These are phyloP conservation scores for Zeus faber DNA, from an alignment of 2,113 vertebrate species.

Conservation along the genomic window DNA sequence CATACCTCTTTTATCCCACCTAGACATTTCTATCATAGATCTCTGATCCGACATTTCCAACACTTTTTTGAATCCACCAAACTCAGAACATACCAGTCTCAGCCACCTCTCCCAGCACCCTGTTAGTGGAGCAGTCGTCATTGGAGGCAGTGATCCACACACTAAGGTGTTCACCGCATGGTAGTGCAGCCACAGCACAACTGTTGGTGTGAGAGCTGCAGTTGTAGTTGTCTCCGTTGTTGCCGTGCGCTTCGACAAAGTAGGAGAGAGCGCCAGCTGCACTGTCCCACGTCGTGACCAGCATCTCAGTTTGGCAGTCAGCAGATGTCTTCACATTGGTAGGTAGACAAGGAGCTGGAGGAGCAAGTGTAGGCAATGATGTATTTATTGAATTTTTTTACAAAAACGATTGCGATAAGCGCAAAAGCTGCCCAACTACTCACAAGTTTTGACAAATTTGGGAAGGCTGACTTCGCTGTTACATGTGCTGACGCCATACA, in stretches of 20 bases:
- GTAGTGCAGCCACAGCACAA: conserved; percentile 55
- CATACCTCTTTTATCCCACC: no score
- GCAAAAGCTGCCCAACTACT: conserved; percentile 27
- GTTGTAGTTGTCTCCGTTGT: conserved; percentile 62
- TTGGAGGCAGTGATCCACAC: conserved; percentile 68
- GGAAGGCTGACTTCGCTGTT: conserved; percentile 49
- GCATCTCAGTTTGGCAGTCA: conserved; percentile 44
- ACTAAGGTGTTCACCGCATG: conserved; percentile 72
- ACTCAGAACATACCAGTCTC: conserved; percentile 61
- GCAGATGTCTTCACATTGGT: conserved; percentile 50
- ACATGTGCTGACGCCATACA: conserved; percentile 60
- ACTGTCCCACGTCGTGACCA: conserved; percentile 65
- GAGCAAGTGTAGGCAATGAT: background rate
- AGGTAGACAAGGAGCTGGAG: conserved; percentile 74
- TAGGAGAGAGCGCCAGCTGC: conserved; percentile 68
- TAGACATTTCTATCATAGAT: no score
- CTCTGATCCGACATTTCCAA: no score
- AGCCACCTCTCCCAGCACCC: conserved; percentile 51
- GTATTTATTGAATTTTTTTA: background rate
- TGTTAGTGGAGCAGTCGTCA: conserved; percentile 56
- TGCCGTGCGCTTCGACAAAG: conserved; percentile 59
- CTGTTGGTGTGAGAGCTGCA: conserved; percentile 63
- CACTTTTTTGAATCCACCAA: no score
- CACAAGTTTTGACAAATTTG: conserved; percentile 44
- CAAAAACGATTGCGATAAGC: background rate